Evolutionary conservation across 2,797 vertebrate species (phyloP), one percentile per base, ranked within the genome.

Genomic region (Pseudomugil gertrudae): DNA sequence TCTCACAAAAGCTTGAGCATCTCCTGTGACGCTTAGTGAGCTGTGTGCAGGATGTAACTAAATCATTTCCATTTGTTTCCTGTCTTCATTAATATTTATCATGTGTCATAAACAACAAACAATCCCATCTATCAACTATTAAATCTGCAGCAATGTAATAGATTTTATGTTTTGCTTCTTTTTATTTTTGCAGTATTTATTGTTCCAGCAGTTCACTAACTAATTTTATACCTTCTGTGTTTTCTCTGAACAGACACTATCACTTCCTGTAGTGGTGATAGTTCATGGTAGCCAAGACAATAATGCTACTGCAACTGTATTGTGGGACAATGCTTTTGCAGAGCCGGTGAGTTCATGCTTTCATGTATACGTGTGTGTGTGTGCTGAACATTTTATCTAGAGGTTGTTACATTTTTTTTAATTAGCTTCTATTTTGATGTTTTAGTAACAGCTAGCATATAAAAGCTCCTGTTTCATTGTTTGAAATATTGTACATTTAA

Each of bases 281-380:
- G 98, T 99, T 62, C 98, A 99, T 0, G 97, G 97, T 55, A 98
- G 97, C 92, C 97, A 99, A 91, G 98, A 99, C 92, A 98, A 98
- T 90, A 99, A 99, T 0, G 98, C 98, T 9, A 99, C 97, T 0
- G 97, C 98, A 48, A 99, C 98, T 0, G 97, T 99, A 52, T 89
- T 99, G 53, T 99, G 98, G 98, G 97, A 99, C 89, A 99, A 99
- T 0, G 96, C 98, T 32, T 99, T 99, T 48, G 96, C 97, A 0
- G 97, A 98, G 84, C 95, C 97, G 0, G 97, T 98, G 87, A 95
- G 96, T 95, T 11, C 68, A 24, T 54, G 6, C 40, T 32, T 63
- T 14, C 52, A 17, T 52, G 8, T 3, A 9, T 33, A n/a, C 14
- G 27, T 35, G 10, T 27, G 23, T 30, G 11, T 14, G 27, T 63